Percentiles rank a stretch among this genome's conserved stretches.
Conservation (phyloP, 2,888 invertebrate genomes). For the Byasa hedistus region DNA sequence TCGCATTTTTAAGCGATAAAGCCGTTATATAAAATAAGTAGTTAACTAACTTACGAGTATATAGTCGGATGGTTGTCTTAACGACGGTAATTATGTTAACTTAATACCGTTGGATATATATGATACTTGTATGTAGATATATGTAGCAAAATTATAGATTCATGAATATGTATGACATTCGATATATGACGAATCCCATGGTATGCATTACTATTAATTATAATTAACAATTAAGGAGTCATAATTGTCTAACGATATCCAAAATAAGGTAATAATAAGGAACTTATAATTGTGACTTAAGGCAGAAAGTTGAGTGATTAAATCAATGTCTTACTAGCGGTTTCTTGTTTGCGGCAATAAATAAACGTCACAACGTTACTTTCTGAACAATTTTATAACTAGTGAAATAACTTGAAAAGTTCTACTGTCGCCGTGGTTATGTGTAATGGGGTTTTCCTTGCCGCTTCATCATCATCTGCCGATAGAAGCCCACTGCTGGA, state of each 20-base stretch:
- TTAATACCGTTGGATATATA: neutral
- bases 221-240: neutral
- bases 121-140: neutral
- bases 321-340: no score
- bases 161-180: neutral
- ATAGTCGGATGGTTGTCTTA: neutral
- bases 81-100: neutral
- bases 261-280: no score
- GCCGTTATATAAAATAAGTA: conserved; percentile 13
- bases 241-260: neutral
- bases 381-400: no score
- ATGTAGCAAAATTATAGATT: neutral
- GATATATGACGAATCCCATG: neutral
- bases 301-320: no score
- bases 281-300: no score
- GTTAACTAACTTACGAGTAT: neutral
- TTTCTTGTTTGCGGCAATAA: no score
- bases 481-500: no score
- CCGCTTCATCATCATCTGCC: no score
- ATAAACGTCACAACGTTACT: no score
- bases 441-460: no score
- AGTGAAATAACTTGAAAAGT: no score
- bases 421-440: no score
- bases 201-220: conserved; percentile 4
- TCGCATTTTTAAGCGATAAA: conserved; percentile 22